Evolutionary conservation across 2,888 invertebrate genomes (phyloP).

Genomic region (Nomada fabriciana): DNA sequence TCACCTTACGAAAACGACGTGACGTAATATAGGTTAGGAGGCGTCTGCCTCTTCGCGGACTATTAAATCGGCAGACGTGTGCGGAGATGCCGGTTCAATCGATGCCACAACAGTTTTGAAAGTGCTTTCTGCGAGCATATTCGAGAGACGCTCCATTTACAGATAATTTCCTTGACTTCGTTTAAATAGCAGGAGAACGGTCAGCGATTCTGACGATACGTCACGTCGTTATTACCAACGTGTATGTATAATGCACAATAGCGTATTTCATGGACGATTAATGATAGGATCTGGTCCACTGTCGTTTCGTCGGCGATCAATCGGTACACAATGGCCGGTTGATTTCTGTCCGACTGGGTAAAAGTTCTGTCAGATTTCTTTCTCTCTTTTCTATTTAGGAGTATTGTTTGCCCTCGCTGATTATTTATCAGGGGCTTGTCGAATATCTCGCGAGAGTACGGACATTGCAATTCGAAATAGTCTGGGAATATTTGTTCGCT

Average conservation of each 20-base stretch:
- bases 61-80: conserved; percentile 15
- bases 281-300: neutral
- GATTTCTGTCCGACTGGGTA: neutral
- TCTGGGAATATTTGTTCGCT: too few species aligned
- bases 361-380: neutral
- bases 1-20: conserved; percentile 45
- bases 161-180: conserved; percentile 56
- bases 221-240: too few species aligned
- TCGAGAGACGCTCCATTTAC: conserved; percentile 37
- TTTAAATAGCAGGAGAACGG: conserved; percentile 39
- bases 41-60: conserved; percentile 8
- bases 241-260: too few species aligned
- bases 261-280: neutral
- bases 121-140: conserved; percentile 39
- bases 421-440: too few species aligned
- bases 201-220: neutral
- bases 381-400: too few species aligned
- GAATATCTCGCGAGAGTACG: too few species aligned
- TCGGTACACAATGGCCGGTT: neutral
- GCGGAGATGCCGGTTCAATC: conserved; percentile 44
- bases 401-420: too few species aligned
- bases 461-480: too few species aligned
- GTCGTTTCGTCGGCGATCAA: neutral
- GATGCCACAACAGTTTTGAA: conserved; percentile 41
- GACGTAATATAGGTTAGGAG: conserved; percentile 38